phyloP scores from a whole-genome alignment of 2,113 vertebrate genomes.

The Ptychochromis oligacanthus region DNA sequence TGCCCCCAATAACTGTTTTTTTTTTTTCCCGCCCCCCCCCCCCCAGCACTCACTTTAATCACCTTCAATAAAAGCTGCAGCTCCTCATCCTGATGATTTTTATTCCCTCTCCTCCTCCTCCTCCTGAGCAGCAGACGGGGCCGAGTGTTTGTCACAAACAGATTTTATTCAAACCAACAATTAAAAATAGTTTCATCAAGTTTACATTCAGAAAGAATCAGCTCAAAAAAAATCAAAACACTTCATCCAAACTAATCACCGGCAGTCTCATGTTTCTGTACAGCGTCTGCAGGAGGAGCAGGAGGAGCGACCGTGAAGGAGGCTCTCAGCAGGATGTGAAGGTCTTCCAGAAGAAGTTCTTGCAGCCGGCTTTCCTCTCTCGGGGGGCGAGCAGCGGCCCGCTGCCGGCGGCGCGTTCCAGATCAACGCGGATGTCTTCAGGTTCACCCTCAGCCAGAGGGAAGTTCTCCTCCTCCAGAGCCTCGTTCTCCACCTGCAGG shows the following conservation, averaged over 20 bases:
- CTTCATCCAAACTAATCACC: slow-evolving; percentile 3
- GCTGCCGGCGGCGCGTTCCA: slow-evolving; percentile 80
- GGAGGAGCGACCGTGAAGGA: not conserved
- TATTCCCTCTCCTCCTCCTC: not conserved
- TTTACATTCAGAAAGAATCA: slow-evolving; percentile 63
- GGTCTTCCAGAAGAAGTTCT: slow-evolving; percentile 99
- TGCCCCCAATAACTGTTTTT: not conserved
- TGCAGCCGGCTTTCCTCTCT: slow-evolving; percentile 98
- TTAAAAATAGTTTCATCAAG: slow-evolving; percentile 64
- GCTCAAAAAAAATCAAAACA: slow-evolving; percentile 39
- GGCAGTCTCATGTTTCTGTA: slow-evolving; percentile 18
- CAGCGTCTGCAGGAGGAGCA: slow-evolving; percentile 13
- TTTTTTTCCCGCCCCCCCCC: not conserved
- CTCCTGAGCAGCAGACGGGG: not conserved
- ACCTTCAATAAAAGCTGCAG: not conserved
- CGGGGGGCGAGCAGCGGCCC: slow-evolving; percentile 86
- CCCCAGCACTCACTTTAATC: not conserved
- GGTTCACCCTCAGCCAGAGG: slow-evolving; percentile 79
- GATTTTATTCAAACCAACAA: slow-evolving; percentile 70
- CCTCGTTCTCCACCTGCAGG: slow-evolving; percentile 93
- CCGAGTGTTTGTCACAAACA: slow-evolving; percentile 52
- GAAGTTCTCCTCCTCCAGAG: slow-evolving; percentile 88
- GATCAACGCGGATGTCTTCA: slow-evolving; percentile 87
- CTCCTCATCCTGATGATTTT: not conserved
- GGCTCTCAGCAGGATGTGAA: slow-evolving; percentile 95